These are phyloP conservation scores for Danio albolineatus DNA, from an alignment of 2,797 vertebrate species.

Conservation along the genomic window DNA sequence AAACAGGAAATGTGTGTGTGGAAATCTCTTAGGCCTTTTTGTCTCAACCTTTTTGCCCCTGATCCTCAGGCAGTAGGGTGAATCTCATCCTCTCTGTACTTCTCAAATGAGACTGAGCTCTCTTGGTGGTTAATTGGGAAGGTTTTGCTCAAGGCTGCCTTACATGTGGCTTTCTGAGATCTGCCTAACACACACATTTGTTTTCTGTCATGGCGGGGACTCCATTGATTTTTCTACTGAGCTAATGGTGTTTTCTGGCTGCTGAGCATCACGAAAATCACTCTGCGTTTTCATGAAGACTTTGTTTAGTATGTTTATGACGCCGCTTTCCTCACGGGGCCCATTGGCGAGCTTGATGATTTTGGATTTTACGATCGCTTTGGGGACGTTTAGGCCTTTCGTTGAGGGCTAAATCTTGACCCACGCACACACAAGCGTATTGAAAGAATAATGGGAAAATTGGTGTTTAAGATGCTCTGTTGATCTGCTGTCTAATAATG, in stretches of 20 bases:
- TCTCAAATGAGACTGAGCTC: not conserved
- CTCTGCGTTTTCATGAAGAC: not conserved
- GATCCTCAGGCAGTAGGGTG: not conserved
- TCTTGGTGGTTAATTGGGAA: conserved; percentile 38
- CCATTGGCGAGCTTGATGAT: not conserved
- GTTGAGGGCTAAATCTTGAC: not conserved
- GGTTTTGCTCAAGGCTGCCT: conserved; percentile 29
- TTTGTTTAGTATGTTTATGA: conserved; percentile 22
- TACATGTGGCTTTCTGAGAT: conserved; percentile 24
- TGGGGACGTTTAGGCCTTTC: not conserved
- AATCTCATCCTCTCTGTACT: conserved; percentile 11
- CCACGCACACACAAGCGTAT: not conserved
- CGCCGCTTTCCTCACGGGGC: not conserved
- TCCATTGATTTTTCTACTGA: conserved; percentile 13
- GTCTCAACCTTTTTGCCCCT: conserved; percentile 7
- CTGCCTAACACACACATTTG: conserved; percentile 20
- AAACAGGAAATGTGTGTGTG: not conserved
- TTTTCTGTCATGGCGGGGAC: conserved; percentile 14
- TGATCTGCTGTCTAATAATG: conserved; percentile 1
- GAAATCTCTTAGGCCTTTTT: conserved; percentile 6
- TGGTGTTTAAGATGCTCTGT: not conserved
- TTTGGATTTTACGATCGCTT: not conserved
- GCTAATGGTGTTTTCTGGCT: not conserved
- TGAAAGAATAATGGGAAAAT: not conserved
- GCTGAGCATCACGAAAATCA: not conserved